Base-by-base conservation (phyloP, 2,888 invertebrate genomes). In the Ochropacha duplaris region DNA sequence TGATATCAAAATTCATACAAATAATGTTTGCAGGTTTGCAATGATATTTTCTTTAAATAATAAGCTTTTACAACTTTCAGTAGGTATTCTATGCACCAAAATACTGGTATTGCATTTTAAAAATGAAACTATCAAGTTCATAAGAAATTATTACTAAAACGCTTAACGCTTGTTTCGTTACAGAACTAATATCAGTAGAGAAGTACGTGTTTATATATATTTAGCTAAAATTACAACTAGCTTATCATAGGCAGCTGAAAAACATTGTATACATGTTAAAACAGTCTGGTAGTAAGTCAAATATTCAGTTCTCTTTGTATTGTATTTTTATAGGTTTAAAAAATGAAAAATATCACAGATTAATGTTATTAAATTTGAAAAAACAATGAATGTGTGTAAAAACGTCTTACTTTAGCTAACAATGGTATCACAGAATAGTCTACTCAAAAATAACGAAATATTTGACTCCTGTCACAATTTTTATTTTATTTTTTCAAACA, bases 171-270 rank as follows among this genome's bases (percentile, higher is more conserved):
- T 16, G 8, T 44, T 44, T 19, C 6, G 19, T 19, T 44, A 16
- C 44, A 16, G 19, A 8, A 19, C 44, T 44, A 39, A 39, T 16
- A 44, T 44, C 44, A 39, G 16, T 55, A 54, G 55, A 60, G 14
- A 14, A 39, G 16, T 55, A 54, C 57, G 59, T 62, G 60, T 50
- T 56, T 58, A 56, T 19, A 50, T 58, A 49, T 49, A 50, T 54
- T 54, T 56, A 58, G 31, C 61, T 51, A 51, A 54, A 56, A 54
- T 55, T 39, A 22, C 39, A 56, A 36, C 56, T 65, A 65, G 19
- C 57, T 60, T 65, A 64, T 31, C 54, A 51, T 67, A 71, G 73
- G 70, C 70, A 71, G 71, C 65, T 61, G 60, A 54, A 55, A 56
- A 66, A 66, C 66, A 57, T 58, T 61, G 59, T 57, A 63, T 58